Evolutionary conservation across 2,797 vertebrate species (phyloP).

Genomic region (Catostomus latipinnis): DNA sequence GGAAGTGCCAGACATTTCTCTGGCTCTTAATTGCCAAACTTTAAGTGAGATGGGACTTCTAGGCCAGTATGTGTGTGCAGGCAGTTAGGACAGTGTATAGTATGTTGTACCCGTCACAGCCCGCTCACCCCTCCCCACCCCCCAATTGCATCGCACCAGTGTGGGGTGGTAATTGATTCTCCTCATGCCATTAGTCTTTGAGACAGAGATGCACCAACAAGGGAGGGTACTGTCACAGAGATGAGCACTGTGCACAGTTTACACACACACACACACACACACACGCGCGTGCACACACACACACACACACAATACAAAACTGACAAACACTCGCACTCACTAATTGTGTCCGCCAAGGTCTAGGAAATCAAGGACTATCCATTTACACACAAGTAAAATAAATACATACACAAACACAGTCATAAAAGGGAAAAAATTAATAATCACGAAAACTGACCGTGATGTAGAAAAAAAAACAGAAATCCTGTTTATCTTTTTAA

Average conservation of each 20-base stretch:
- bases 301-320: slow-evolving; percentile 11
- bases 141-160: slow-evolving; percentile 72
- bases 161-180: slow-evolving; percentile 79
- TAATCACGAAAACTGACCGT: background rate
- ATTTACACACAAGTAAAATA: slow-evolving; percentile 34
- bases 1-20: slow-evolving; percentile 29
- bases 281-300: background rate
- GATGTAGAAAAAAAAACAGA: no score
- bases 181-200: slow-evolving; percentile 79
- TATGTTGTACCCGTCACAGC: slow-evolving; percentile 50
- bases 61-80: slow-evolving; percentile 20
- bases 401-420: slow-evolving; percentile 29
- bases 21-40: slow-evolving; percentile 44
- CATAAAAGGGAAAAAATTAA: slow-evolving; percentile 12
- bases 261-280: slow-evolving; percentile 35
- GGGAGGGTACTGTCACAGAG: slow-evolving; percentile 77
- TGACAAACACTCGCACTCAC: slow-evolving; percentile 46
- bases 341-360: slow-evolving; percentile 47
- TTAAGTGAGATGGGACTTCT: slow-evolving; percentile 24
- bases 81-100: slow-evolving; percentile 24
- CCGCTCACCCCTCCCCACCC: slow-evolving; percentile 50
- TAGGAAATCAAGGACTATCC: slow-evolving; percentile 46
- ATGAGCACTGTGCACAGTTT: slow-evolving; percentile 71
- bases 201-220: slow-evolving; percentile 78
- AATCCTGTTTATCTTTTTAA: no score